Percentiles rank a stretch among this genome's conserved stretches.
Evolutionary conservation across 2,113 vertebrate species (phyloP).

Genomic region (Hystrix brachyura): DNA sequence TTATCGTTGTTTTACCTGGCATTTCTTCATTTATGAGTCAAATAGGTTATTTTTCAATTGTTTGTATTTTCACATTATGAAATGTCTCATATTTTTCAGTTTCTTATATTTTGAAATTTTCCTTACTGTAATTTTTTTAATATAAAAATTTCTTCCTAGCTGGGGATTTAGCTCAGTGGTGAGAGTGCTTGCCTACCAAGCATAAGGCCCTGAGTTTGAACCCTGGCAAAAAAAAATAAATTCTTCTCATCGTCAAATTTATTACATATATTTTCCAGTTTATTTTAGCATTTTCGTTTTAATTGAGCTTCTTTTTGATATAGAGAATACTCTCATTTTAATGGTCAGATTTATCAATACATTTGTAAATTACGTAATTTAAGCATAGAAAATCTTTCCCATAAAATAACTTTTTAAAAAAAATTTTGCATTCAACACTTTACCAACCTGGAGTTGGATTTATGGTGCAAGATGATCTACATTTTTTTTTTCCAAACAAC

Average conservation of each 20-base stretch:
- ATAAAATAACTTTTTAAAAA: slow-evolving; percentile 6
- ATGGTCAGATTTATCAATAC: slow-evolving; percentile 2
- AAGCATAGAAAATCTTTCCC: neutral
- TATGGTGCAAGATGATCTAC: neutral
- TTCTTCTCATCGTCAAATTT: neutral
- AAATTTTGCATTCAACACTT: slow-evolving; percentile 37
- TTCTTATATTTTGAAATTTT: slow-evolving; percentile 4
- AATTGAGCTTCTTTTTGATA: neutral
- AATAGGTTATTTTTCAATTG: neutral
- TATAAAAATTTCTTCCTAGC: neutral
- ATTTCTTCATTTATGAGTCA: slow-evolving; percentile 26
- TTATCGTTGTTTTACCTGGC: neutral
- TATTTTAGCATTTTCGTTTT: slow-evolving; percentile 46
- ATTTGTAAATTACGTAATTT: slow-evolving; percentile 55
- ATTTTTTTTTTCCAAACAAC: slow-evolving; percentile 7
- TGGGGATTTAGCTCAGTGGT: no score
- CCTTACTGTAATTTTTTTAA: neutral
- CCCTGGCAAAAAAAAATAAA: no score
- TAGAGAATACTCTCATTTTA: slow-evolving; percentile 41
- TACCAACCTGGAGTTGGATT: slow-evolving; percentile 19
- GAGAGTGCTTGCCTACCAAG: no score
- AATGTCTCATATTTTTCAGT: slow-evolving; percentile 20
- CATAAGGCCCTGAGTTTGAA: no score
- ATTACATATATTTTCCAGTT: neutral
- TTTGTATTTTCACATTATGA: neutral